Conservation (phyloP, 2,888 invertebrate species). For the Formica aserva region DNA sequence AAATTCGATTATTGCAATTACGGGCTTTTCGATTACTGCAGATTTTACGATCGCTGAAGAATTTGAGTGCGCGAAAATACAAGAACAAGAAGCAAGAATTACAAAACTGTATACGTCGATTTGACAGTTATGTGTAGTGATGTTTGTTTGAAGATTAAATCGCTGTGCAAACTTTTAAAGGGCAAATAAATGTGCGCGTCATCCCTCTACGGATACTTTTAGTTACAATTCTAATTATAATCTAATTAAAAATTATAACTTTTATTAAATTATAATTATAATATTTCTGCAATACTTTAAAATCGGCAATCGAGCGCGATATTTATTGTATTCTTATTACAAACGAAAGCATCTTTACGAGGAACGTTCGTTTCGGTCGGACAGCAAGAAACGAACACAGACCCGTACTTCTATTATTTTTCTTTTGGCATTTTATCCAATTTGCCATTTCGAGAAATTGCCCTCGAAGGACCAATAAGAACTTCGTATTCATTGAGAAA, state of each 20-base stretch:
- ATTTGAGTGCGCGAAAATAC: conserved; percentile 4
- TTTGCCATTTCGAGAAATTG: neutral
- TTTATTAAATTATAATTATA: conserved; percentile 33
- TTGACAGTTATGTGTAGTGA: neutral
- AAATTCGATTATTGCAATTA: conserved; percentile 1
- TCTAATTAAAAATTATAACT: conserved; percentile 8
- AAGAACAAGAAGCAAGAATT: neutral
- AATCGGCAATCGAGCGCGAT: neutral
- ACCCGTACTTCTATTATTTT: neutral
- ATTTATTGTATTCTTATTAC: neutral
- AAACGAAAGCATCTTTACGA: neutral
- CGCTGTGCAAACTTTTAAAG: neutral
- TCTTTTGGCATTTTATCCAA: neutral
- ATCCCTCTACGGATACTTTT: neutral
- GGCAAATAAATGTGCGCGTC: neutral
- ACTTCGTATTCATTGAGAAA: neutral
- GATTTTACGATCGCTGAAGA: neutral
- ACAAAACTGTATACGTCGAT: neutral
- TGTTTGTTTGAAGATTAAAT: neutral
- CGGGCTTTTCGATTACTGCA: neutral
- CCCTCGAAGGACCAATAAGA: conserved; percentile 22
- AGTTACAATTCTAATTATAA: conserved; percentile 21
- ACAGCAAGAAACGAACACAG: neutral
- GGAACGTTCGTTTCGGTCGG: conserved; percentile 11
- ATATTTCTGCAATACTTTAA: neutral